Base-by-base conservation (phyloP, 2,888 invertebrate species). In the Hyposoter didymator region DNA sequence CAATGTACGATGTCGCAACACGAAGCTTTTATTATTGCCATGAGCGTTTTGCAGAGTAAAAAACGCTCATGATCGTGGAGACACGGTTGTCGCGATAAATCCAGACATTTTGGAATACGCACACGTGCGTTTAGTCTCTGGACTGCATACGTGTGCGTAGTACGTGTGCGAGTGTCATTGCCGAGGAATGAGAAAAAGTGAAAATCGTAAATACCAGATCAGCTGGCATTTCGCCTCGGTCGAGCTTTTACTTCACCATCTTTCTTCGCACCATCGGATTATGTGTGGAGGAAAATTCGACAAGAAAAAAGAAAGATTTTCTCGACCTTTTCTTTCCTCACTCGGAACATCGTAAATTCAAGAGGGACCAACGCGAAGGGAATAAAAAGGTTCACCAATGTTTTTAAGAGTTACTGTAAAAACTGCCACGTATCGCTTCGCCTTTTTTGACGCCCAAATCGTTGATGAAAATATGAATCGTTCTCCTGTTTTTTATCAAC, bases 311-410 rank as follows among this genome's bases (percentile, higher is more conserved):
- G 32, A 39, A 10, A 82, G 64, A 78, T 85, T 81, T 78, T 49
- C 52, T 19, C 28, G 70, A 75, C 78, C 74, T 85, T 82, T 43
- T 47, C 74, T 22, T n/a, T 47, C 75, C 74, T n/a, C 74, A 75
- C 82, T 80, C 67, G 76, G 59, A 76, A 76, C 73, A 76, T 62
- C 76, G 49, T 79, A 76, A 85, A 83, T 78, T 74, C 52, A 66
- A n/a, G 35, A 45, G 43, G 52, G 59, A 10, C 4, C 62, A 45
- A n/a, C 3, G 22, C 7, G 45, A 14, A 81, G 0, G 62, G 12
- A 47, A 32, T 22, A 45, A 67, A 76, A 67, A 22, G 32, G 5
- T 70, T 14, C 3, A n/a, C 35, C 3, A 45, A 55, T n/a, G 22
- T 78, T 81, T 73, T 55, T 32, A 59, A 64, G 59, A 70, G 49